Percentiles rank a stretch among this genome's conserved stretches.
phyloP scores from a whole-genome alignment of 2,888 invertebrate species.

The Eupithecia subfuscata region DNA sequence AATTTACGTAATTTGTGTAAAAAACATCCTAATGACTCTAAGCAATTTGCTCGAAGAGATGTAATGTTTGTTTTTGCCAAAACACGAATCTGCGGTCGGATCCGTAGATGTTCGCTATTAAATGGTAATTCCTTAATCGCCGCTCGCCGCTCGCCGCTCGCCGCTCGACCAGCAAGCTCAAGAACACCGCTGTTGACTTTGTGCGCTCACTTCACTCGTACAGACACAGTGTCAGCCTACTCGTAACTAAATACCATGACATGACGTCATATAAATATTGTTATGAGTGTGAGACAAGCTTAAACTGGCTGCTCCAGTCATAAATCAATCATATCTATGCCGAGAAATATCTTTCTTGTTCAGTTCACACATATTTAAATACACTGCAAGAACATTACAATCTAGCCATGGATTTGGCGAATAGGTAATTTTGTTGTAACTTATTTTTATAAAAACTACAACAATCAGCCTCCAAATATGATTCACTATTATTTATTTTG shows the following conservation, averaged over 20 bases:
- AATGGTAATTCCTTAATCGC: conserved; percentile 17
- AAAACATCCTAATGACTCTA: not conserved
- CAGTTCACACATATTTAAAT: too few relatives aligned
- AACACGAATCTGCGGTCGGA: not conserved
- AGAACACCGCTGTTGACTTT: conserved; percentile 11
- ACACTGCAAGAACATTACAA: too few relatives aligned
- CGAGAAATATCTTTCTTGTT: too few relatives aligned
- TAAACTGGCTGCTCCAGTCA: too few relatives aligned
- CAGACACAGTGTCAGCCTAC: too few relatives aligned
- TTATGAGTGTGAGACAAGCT: too few relatives aligned
- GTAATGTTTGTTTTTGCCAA: conserved; percentile 10
- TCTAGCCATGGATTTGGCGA: too few relatives aligned
- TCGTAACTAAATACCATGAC: too few relatives aligned
- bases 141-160: too few relatives aligned
- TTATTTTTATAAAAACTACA: too few relatives aligned
- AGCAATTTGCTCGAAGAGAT: not conserved
- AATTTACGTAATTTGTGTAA: not conserved
- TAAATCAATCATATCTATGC: too few relatives aligned
- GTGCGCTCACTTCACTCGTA: not conserved
- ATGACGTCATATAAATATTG: not conserved
- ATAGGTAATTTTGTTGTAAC: too few relatives aligned
- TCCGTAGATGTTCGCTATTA: not conserved
- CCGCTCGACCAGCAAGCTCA: not conserved
- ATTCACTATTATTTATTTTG: not conserved
- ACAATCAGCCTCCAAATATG: not conserved